Conservation (phyloP, 1,140 invertebrate genomes). For the Bombus turneri region DNA sequence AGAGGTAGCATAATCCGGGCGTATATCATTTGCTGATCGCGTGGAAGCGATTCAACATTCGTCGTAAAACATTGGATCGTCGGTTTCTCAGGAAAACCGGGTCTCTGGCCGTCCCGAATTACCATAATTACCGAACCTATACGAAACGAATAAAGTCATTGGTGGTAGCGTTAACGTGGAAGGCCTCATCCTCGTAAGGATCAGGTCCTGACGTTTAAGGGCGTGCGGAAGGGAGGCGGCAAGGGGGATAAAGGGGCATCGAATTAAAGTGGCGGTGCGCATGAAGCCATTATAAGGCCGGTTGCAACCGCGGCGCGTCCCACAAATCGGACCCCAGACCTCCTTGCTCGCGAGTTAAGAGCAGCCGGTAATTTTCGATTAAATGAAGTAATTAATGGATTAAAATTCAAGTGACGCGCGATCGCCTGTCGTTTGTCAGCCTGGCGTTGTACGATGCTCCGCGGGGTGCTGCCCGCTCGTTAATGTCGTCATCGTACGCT, state of each 20-base stretch:
- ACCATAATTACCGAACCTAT: conserved; percentile 38
- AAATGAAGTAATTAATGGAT: conserved; percentile 75
- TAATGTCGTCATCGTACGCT: conserved; percentile 43
- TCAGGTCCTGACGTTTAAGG: conserved; percentile 51
- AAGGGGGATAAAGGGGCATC: conserved; percentile 1
- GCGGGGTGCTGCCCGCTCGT: conserved; percentile 52
- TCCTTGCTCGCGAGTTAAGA: conserved; percentile 61
- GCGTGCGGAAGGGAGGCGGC: background rate
- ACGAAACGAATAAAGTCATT: conserved; percentile 51
- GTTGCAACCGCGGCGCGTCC: conserved; percentile 27
- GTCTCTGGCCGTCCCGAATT: conserved; percentile 13
- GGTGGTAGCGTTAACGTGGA: conserved; percentile 21
- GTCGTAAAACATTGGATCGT: conserved; percentile 31
- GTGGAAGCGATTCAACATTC: conserved; percentile 5
- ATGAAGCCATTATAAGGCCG: conserved; percentile 52
- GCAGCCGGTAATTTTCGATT: conserved; percentile 67
- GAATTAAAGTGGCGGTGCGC: conserved; percentile 51
- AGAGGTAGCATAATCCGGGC: background rate
- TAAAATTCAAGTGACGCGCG: conserved; percentile 72
- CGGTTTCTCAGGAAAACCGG: conserved; percentile 32
- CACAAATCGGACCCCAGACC: conserved; percentile 49
- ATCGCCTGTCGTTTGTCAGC: conserved; percentile 62
- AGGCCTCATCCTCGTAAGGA: conserved; percentile 29
- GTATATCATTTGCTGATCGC: conserved; percentile 25
- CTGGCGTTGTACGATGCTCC: conserved; percentile 41